Evolutionary conservation across 2,113 vertebrate species (phyloP).

Genomic region (Thermophis baileyi): DNA sequence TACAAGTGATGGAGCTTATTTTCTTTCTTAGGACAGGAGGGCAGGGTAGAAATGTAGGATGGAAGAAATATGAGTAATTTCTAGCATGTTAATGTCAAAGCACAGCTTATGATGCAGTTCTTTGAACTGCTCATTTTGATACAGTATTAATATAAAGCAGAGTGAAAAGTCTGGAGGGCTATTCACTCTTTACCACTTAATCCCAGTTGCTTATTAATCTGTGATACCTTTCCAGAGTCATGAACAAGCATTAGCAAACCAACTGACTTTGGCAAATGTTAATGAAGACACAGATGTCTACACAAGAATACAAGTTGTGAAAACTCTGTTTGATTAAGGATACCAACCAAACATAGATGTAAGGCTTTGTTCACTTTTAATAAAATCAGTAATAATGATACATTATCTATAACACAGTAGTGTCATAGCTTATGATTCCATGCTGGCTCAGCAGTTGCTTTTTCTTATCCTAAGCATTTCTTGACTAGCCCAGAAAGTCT

Average conservation of each 20-base stretch:
- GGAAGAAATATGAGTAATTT: slow-evolving; percentile 20
- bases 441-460: background rate
- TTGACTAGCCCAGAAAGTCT: slow-evolving; percentile 10
- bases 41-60: background rate
- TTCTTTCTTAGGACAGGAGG: background rate
- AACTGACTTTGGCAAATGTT: background rate
- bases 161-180: slow-evolving; percentile 34
- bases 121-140: slow-evolving; percentile 44
- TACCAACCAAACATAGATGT: background rate
- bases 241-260: background rate
- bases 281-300: background rate
- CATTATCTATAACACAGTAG: slow-evolving; percentile 34
- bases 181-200: slow-evolving; percentile 35
- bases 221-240: slow-evolving; percentile 62
- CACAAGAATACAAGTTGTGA: background rate
- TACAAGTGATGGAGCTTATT: background rate
- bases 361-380: background rate
- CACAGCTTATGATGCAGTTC: no score
- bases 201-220: slow-evolving; percentile 58
- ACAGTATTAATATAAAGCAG: slow-evolving; percentile 1
- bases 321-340: background rate
- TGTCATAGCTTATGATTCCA: background rate
- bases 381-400: slow-evolving; percentile 20
- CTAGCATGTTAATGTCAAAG: slow-evolving; percentile 65
- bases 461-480: slow-evolving; percentile 12